phyloP scores from a whole-genome alignment of 1,140 invertebrate genomes.

The Pseudomyrmex cubaensis region DNA sequence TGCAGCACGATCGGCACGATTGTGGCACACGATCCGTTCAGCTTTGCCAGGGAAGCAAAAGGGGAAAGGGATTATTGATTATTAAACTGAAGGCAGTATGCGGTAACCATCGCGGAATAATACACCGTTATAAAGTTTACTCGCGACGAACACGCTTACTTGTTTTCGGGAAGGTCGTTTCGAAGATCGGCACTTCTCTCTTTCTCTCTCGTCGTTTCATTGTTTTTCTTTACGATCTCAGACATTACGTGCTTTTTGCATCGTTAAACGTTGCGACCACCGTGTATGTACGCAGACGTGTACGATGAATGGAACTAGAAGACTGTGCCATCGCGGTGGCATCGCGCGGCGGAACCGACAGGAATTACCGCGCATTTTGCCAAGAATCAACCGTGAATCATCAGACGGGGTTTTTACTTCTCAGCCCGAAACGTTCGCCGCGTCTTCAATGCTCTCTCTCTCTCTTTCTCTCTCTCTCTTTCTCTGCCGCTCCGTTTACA shows the following conservation, averaged over 20 bases:
- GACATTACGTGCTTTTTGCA: background rate
- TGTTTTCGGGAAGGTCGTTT: background rate
- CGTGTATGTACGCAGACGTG: background rate
- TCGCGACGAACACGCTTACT: background rate
- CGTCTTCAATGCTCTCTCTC: background rate
- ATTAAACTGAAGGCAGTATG: constrained; percentile 77
- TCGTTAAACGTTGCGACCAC: constrained; percentile 16
- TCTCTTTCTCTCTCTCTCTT: no score
- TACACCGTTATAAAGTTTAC: constrained; percentile 34
- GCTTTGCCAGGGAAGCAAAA: constrained; percentile 76
- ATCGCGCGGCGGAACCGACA: constrained; percentile 56
- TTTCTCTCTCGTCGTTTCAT: no score
- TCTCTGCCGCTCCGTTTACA: constrained; percentile 44
- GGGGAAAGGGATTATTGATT: constrained; percentile 81
- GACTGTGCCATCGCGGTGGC: constrained; percentile 25
- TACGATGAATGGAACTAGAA: constrained; percentile 69
- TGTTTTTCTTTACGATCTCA: background rate
- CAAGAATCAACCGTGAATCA: constrained; percentile 68
- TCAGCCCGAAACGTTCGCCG: constrained; percentile 24
- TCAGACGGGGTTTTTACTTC: constrained; percentile 31
- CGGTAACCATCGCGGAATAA: constrained; percentile 51
- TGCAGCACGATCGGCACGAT: constrained; percentile 62
- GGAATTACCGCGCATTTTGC: constrained; percentile 66
- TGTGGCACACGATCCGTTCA: constrained; percentile 70
- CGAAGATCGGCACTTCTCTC: no score